Evolutionary conservation across 2,888 invertebrate species (phyloP), one percentile per base, ranked within the genome.

Genomic region (Hydroisotoma schaefferi): DNA sequence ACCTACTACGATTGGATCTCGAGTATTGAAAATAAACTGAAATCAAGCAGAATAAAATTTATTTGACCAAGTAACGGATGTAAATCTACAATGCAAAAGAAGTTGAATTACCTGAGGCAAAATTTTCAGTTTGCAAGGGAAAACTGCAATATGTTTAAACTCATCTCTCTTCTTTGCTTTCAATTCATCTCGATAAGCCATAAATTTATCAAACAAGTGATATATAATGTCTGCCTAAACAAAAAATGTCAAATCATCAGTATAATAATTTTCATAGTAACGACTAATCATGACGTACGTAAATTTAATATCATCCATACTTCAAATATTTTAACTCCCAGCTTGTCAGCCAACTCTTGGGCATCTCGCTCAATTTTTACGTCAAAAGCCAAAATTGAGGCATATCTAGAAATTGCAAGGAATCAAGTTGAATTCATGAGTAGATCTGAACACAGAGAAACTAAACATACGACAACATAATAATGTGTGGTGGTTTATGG

Each of bases 371-470:
- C 99, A 57, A 98, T 86, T 81, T 94, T 95, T 22, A 99, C 99
- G 79, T 99, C 99, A 77, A 99, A 99, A n/a, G 99, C 99, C 73
- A 99, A 82, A 76, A 99, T 98, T 60, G 93, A 92, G 52, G 99
- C 98, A 78, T 87, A 92, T 78, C 90, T 91, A 76, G 27, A 51
- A 55, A 28, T 47, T 29, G 46, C 57, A 40, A 40, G 15, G 15
- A 40, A 18, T 20, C 40, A 40, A 5, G n/a, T n/a, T n/a, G n/a
- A n/a, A n/a, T n/a, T 20, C 40, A 10, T 27, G 27, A 51, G 18
- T 51, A 15, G 6, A 48, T 6, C 6, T 15, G 15, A 20, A 22
- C 10, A 12, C 28, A 47, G 29, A 43, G 6, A 26, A 46, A 12
- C 44, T 43, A 44, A 43, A 47, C 22, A 37, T 55, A 44, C 29